Conservation (phyloP, 2,888 invertebrate species). For the Meghimatium bilineatum region DNA sequence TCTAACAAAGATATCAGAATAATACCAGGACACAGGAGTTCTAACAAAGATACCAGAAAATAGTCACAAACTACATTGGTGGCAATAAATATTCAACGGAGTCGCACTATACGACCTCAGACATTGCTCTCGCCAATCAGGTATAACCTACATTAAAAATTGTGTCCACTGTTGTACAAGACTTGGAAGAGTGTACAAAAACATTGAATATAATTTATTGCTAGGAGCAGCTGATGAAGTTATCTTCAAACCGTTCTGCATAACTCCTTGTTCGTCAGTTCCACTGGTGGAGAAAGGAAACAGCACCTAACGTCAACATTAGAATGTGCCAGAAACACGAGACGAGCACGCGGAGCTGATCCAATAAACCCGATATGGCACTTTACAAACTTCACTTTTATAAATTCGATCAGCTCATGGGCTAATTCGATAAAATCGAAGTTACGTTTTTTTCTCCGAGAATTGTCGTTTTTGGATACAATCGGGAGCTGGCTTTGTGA, state of each 20-base stretch:
- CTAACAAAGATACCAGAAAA: too few relatives aligned
- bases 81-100: too few relatives aligned
- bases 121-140: too few relatives aligned
- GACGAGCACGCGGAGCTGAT: not conserved
- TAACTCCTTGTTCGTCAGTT: not conserved
- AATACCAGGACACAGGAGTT: too few relatives aligned
- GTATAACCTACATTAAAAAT: too few relatives aligned
- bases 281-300: not conserved
- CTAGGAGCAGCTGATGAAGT: not conserved
- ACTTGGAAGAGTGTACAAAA: too few relatives aligned
- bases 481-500: not conserved
- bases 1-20: too few relatives aligned
- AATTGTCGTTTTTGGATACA: not conserved
- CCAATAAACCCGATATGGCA: slow-evolving; percentile 28
- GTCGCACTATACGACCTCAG: too few relatives aligned
- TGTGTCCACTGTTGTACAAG: too few relatives aligned
- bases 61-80: too few relatives aligned
- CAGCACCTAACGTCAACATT: not conserved
- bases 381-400: not conserved
- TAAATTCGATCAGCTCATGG: slow-evolving; percentile 7
- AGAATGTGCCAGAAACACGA: not conserved
- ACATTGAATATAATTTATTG: not conserved
- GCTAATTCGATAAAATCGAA: slow-evolving; percentile 24
- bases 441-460: not conserved
- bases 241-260: not conserved